Evolutionary conservation across 2,113 vertebrate species (phyloP), one percentile per base, ranked within the genome.

Genomic region (Sinosuthora webbiana): DNA sequence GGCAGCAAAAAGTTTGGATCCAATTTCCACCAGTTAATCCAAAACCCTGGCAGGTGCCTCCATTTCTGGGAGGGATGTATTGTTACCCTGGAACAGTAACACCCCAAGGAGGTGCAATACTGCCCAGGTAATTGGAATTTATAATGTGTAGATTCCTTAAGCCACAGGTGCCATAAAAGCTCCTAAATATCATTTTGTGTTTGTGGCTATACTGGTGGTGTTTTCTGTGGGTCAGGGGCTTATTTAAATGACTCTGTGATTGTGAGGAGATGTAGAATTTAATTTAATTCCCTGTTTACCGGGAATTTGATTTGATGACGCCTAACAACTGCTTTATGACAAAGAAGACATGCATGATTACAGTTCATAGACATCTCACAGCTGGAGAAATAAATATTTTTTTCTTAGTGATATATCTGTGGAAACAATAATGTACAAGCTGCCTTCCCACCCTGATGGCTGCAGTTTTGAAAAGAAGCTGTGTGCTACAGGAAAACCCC

Each of bases 221-320:
- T 35, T 67, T 91, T 62, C 64, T 71, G 47, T 42, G 37, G 70
- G 73, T 81, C 64, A 63, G 52, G 17, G 28, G 13, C 28, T 69
- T 50, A 33, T 67, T 59, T 39, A 74, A 89, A 89, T 63, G 39
- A 53, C 52, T 70, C 41, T 83, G 20, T 47, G 60, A 87, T 79
- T 88, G 57, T 88, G 30, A 78, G 60, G 47, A 91, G 41, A 57
- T 56, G 50, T 0, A 31, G 56, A 41, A 89, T 92, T 95, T 50
- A 63, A 75, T 89, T 68, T 67, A 93, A 91, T 75, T 76, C 44
- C n/a, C 28, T 89, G 35, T 94, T 94, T 91, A 68, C 44, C 23
- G 8, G 52, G 73, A 62, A 59, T 87, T 92, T 92, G 85, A 52
- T 90, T 81, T 71, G 91, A 78, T 78, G 83, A 47, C 25, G 24